These are phyloP conservation scores for Lumbricus terrestris DNA, from an alignment of 2,888 invertebrate species.

Conservation along the genomic window DNA sequence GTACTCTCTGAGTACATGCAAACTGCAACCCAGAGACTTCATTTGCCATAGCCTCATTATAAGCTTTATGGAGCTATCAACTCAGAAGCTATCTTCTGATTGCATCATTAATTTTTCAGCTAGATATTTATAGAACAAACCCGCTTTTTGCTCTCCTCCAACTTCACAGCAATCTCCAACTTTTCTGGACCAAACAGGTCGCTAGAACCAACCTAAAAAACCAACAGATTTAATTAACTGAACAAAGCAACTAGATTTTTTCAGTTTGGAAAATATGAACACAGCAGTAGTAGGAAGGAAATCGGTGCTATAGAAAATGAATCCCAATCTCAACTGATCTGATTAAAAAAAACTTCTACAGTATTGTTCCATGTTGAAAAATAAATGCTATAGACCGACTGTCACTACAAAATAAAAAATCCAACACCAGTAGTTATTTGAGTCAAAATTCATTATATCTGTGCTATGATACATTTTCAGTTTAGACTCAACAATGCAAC, in stretches of 20 bases:
- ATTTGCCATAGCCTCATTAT: background rate
- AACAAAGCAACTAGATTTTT: background rate
- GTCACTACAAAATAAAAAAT: background rate
- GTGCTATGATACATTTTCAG: background rate
- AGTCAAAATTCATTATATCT: background rate
- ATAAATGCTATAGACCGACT: background rate
- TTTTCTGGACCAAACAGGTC: background rate
- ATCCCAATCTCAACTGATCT: background rate
- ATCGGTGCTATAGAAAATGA: background rate
- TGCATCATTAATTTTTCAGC: background rate
- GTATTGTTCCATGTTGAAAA: background rate
- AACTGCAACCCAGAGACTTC: background rate
- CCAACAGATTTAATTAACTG: background rate
- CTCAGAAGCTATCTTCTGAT: background rate
- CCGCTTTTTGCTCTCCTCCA: background rate
- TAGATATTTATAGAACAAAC: background rate
- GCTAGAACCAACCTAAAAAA: background rate
- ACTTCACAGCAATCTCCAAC: constrained; percentile 6
- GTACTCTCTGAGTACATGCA: background rate
- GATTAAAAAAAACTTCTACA: background rate
- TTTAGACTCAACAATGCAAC: background rate
- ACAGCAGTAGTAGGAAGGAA: background rate
- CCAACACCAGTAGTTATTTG: background rate
- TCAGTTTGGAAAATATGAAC: background rate
- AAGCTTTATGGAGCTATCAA: background rate